A percentile compares a stretch with the other conserved stretches of the same genome.
Conservation (phyloP, 1,140 invertebrate genomes). For the Coptotermes formosanus region DNA sequence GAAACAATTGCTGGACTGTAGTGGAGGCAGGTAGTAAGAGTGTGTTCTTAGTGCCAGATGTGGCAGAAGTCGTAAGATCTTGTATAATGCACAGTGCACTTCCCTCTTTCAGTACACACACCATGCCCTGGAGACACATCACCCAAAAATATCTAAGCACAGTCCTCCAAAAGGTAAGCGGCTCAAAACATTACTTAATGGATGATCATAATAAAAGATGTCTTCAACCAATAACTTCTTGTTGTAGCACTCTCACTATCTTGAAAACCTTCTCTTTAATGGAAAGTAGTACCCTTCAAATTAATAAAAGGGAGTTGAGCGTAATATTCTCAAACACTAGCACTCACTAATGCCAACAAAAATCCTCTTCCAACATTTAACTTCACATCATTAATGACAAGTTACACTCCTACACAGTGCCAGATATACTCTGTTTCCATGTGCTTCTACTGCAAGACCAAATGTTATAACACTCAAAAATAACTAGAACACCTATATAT, state of each 20-base stretch:
- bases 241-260: background rate
- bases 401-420: slow-evolving; percentile 14
- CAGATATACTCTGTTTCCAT: slow-evolving; percentile 1
- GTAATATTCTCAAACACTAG: background rate
- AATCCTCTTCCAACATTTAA: background rate
- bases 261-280: background rate
- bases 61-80: slow-evolving; percentile 50
- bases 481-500: background rate
- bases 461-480: slow-evolving; percentile 7
- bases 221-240: background rate
- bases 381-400: slow-evolving; percentile 6
- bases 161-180: slow-evolving; percentile 7
- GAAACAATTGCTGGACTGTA: slow-evolving; percentile 51
- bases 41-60: slow-evolving; percentile 46
- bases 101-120: slow-evolving; percentile 44
- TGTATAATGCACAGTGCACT: slow-evolving; percentile 56
- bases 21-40: slow-evolving; percentile 52
- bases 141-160: slow-evolving; percentile 24
- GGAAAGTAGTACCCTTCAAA: background rate
- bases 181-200: background rate
- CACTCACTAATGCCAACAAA: background rate
- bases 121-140: slow-evolving; percentile 44
- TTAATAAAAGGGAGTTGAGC: slow-evolving; percentile 21
- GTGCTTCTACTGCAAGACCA: background rate
- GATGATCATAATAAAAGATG: background rate